Base-by-base conservation (phyloP, 2,797 vertebrate genomes). In the Pogonophryne albipinna region DNA sequence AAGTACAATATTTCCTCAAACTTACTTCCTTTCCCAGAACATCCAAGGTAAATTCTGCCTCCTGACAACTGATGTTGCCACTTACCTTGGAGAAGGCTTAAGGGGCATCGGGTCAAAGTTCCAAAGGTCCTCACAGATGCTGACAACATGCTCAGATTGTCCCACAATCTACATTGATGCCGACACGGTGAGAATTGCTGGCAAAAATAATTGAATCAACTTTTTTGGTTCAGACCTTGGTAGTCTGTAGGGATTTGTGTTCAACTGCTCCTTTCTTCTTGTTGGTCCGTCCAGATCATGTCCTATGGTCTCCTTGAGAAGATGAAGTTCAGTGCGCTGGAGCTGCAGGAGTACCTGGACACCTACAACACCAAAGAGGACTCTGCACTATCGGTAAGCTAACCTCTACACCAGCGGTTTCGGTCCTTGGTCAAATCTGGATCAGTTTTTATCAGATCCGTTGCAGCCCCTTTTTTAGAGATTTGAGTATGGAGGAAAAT, bases 1-100 rank as follows among this genome's bases (percentile, higher is more conserved):
- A 45, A 20, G 2, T 50, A 9, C 3, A 79, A 45, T 49, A 41
- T 76, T 47, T 44, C 19, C 10, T 44, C 3, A 5, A 20, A 23
- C 4, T 20, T 16, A 23, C 2, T 65, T 53, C 71, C 7, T 42
- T 71, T 23, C 44, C 27, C 91, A 99, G 98, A 98, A 97, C 93
- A 98, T 99, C 90, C 98, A 99, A 93, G 97, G 96, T 82, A 98
- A 98, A 91, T 99, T 99, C 94, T 99, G 97, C 94, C 96, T 97
- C 79, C 90, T 99, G 83, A 99, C 98, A 3, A 97, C 95, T 3
- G 97, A 98, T 78, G 97, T 97, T 16, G 96, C 98, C 76, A 95
- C 96, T 80, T 99, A 99, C 87, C 95, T 99, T 23, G 98, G 98
- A 49, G 97, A 99, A 76, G 97, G 97, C 52, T 94, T 99, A 66